Evolutionary conservation across 2,888 invertebrate species (phyloP).

Genomic region (Troglohyphantes excavatus): DNA sequence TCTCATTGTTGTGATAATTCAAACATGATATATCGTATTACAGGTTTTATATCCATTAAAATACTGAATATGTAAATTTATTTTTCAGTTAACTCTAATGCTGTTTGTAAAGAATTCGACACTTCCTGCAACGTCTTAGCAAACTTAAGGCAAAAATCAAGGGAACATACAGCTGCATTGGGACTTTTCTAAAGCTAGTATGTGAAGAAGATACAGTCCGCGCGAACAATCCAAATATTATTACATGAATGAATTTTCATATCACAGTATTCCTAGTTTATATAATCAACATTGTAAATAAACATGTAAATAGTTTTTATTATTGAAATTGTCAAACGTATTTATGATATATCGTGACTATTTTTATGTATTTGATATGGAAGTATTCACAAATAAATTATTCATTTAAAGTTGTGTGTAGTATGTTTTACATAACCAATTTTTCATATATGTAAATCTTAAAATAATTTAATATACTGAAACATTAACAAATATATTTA

Average conservation of each 20-base stretch:
- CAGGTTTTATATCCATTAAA: no score
- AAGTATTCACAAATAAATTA: neutral
- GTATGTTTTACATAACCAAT: no score
- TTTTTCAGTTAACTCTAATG: conserved; percentile 62
- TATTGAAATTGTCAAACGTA: neutral
- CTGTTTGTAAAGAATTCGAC: conserved; percentile 73
- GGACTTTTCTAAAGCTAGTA: conserved; percentile 53
- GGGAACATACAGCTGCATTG: conserved; percentile 72
- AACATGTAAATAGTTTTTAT: neutral
- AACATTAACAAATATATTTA: no score
- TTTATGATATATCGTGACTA: neutral
- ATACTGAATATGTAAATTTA: neutral
- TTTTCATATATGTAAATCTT: no score
- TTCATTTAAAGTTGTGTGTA: neutral
- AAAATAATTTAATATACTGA: no score
- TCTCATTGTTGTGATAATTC: no score
- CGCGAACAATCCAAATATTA: neutral
- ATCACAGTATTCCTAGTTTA: neutral
- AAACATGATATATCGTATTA: no score
- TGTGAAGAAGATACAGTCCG: no score
- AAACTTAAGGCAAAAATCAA: conserved; percentile 75
- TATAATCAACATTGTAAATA: neutral
- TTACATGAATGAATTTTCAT: neutral
- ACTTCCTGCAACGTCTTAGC: conserved; percentile 72
- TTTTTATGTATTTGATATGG: conserved; percentile 1